A percentile compares a stretch with the other conserved stretches of the same genome.
Evolutionary conservation across 2,113 vertebrate species (phyloP).

Genomic region (Procavia capensis): DNA sequence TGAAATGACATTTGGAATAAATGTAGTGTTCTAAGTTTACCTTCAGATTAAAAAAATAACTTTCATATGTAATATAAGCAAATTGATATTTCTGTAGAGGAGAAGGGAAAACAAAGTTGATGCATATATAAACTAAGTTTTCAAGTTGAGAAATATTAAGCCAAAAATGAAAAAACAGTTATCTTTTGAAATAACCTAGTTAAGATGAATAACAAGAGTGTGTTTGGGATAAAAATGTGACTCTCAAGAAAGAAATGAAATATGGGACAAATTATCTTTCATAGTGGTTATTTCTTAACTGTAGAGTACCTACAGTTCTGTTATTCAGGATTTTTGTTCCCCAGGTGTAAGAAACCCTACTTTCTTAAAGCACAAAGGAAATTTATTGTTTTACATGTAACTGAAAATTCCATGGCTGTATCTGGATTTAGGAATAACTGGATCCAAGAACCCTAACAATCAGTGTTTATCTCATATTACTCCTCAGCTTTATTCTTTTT

Average conservation of each 20-base stretch:
- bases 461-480: not conserved
- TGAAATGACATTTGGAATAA: not conserved
- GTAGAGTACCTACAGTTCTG: not conserved
- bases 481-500: not conserved
- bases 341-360: not conserved
- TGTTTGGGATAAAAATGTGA: not conserved
- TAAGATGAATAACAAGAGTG: not conserved
- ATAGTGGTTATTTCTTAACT: not conserved
- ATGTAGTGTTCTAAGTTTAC: not conserved
- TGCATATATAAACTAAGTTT: not conserved
- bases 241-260: not conserved
- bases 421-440: not conserved
- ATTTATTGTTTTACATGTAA: conserved; percentile 5
- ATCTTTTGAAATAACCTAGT: not conserved
- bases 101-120: not conserved
- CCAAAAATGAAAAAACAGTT: not conserved
- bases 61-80: not conserved
- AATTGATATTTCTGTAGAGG: conserved; percentile 6
- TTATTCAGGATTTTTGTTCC: not conserved
- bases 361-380: not conserved
- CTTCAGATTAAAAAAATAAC: not conserved
- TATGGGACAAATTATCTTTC: not conserved
- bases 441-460: not conserved
- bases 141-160: not conserved
- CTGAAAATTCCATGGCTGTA: not conserved